Evolutionary conservation across 2,113 vertebrate species (phyloP).

Genomic region (Rhinoptilus africanus): DNA sequence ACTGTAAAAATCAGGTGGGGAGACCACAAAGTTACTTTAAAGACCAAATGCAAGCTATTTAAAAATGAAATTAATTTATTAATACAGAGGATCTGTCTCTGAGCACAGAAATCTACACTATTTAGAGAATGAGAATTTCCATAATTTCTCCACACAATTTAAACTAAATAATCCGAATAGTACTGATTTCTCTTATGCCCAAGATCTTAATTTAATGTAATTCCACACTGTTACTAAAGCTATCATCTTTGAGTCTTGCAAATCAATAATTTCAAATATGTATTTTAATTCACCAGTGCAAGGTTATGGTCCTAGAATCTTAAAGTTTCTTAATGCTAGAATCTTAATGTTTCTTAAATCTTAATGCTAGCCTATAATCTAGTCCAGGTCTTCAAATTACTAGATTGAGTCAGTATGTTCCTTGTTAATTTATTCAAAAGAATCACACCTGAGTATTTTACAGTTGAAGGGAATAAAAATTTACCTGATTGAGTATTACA

Average conservation of each 20-base stretch:
- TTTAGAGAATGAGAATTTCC: neutral
- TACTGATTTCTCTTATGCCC: neutral
- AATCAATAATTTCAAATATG: neutral
- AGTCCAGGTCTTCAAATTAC: neutral
- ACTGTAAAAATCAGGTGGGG: neutral
- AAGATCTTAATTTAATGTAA: neutral
- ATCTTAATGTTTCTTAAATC: neutral
- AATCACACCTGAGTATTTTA: neutral
- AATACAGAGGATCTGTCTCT: neutral
- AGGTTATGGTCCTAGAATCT: neutral
- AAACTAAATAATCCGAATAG: neutral
- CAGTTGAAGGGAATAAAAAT: neutral
- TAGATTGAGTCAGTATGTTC: neutral
- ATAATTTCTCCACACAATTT: neutral
- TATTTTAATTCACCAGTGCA: neutral
- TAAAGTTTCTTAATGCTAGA: neutral
- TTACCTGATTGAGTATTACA: slow-evolving; percentile 82
- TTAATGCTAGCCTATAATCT: neutral
- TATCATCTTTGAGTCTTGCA: neutral
- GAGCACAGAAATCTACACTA: neutral
- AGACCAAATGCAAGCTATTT: neutral
- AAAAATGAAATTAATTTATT: neutral
- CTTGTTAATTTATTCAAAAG: neutral
- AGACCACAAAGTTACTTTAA: neutral
- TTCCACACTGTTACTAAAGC: neutral